Conservation (phyloP, 2,113 vertebrate species). For the Rousettus leschenaultii region DNA sequence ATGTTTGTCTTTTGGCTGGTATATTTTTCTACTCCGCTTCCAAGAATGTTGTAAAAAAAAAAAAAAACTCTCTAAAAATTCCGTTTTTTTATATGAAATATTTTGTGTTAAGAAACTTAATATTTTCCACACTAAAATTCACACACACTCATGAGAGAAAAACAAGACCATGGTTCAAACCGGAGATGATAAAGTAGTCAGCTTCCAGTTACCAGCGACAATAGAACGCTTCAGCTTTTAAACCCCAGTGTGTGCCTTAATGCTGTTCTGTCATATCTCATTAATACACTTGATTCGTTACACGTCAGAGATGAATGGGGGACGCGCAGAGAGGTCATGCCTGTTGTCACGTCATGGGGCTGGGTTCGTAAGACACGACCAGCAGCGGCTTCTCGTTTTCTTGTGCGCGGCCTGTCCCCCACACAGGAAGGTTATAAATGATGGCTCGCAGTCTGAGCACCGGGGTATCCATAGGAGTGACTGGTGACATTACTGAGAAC, state of each 20-base stretch:
- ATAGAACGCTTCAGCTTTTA: not conserved
- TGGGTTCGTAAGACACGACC: not conserved
- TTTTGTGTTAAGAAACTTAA: constrained; percentile 23
- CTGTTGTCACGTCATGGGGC: not conserved
- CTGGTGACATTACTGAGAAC: not conserved
- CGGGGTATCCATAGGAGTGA: not conserved
- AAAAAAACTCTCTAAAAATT: not conserved
- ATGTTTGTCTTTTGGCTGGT: not conserved
- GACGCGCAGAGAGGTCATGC: not conserved
- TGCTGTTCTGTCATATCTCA: not conserved
- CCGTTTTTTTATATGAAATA: constrained; percentile 14
- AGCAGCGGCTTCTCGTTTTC: not conserved
- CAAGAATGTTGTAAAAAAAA: not conserved
- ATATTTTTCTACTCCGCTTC: not conserved
- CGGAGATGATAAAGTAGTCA: not conserved
- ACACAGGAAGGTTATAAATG: not conserved
- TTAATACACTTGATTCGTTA: not conserved
- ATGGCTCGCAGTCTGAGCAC: not conserved
- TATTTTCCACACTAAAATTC: not conserved
- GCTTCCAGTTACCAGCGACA: not conserved
- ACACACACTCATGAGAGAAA: constrained; percentile 1
- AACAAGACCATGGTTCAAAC: not conserved
- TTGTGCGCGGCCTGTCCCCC: not conserved
- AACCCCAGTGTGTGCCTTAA: not conserved
- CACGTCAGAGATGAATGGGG: not conserved